These are phyloP conservation scores for Catagonus wagneri DNA, from an alignment of 2,113 vertebrate genomes.

Conservation along the genomic window DNA sequence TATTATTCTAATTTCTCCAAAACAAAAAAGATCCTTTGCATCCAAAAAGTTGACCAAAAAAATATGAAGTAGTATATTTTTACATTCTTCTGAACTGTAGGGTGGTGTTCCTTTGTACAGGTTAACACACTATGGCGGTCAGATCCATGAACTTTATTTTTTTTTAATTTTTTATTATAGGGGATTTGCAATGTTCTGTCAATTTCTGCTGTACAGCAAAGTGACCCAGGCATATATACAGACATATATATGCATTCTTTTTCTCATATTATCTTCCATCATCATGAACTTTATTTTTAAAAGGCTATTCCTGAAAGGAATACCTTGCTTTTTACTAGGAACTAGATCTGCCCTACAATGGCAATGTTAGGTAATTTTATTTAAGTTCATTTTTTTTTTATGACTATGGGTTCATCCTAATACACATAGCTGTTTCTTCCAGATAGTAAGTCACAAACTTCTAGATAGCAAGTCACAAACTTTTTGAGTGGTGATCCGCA, in stretches of 20 bases:
- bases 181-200: no score
- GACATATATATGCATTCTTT: no score
- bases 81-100: background rate
- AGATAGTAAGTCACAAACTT: background rate
- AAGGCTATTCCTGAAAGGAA: background rate
- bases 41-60: background rate
- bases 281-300: background rate
- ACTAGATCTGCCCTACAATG: background rate
- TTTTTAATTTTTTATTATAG: background rate
- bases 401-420: background rate
- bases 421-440: background rate
- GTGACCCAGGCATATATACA: no score
- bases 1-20: background rate
- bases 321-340: background rate
- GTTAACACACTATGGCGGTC: background rate
- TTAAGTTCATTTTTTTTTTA: background rate
- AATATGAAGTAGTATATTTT: background rate
- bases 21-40: background rate
- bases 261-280: no score
- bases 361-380: background rate
- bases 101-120: background rate
- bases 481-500: background rate
- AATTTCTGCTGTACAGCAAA: background rate
- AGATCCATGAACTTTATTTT: conserved; percentile 28
- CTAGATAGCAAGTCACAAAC: background rate